Evolutionary conservation across 2,113 vertebrate genomes (phyloP), one percentile per base, ranked within the genome.

Genomic region (Proterorhinus semilunaris): DNA sequence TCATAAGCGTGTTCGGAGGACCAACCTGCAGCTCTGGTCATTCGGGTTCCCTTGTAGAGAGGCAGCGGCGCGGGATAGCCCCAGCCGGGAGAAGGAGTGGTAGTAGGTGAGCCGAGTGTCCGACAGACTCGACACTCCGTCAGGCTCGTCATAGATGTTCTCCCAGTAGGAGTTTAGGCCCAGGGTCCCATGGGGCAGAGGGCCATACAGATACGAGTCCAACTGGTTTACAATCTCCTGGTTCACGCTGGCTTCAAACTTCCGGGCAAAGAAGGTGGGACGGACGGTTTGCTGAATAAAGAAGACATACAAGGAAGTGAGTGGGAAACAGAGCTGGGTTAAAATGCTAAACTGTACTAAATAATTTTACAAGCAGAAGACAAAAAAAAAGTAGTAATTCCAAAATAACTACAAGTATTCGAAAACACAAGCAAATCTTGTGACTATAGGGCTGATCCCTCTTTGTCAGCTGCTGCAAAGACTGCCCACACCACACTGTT

Each of bases 261-360:
- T 99, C 62, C 97, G 94, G 21, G 96, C 98, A 10, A 99, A 99
- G 92, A 99, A 99, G 7, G 97, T 98, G 1, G 98, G 98, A 69
- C 98, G 90, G 67, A 96, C 92, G 0, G 96, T 99, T 94, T 99
- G 98, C 98, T 99, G 92, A 82, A 85, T 70, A 0, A 8, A 66
- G 21, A 53, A 42, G 44, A 13, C 42, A 27, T 6, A 12, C 46
- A 3, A 52, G 50, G 7, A 16, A 64, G 10, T 17, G 8, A 8
- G 10, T 54, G 17, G 52, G 17, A 0, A 21, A 27, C 17, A 27
- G 5, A 55, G 27, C 11, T 27, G 9, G 8, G 16, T 8, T 21
- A 17, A 1, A 10, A 13, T 50, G 12, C 12, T 13, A 50, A 4
- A 21, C 21, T 54, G 16, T 54, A 21, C 7, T 8, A 17, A 17